phyloP scores from a whole-genome alignment of 2,888 invertebrate genomes.

The Blastobasis adustella region DNA sequence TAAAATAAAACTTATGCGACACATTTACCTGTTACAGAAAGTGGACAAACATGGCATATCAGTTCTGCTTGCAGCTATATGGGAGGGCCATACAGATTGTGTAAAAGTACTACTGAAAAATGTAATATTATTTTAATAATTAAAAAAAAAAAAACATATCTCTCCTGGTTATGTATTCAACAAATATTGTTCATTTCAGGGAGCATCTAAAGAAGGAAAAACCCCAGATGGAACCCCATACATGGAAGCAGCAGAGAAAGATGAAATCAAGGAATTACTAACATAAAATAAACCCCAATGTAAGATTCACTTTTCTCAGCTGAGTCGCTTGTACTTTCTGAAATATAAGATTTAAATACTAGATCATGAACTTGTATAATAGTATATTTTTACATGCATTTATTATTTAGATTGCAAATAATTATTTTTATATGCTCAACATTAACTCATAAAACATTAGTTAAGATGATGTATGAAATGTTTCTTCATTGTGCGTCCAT shows the following conservation, averaged over 20 bases:
- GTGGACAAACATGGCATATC: constrained; percentile 97
- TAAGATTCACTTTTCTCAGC: constrained; percentile 15
- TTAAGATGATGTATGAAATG: constrained; percentile 13
- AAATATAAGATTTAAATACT: constrained; percentile 41
- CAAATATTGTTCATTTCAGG: constrained; percentile 64
- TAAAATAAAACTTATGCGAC: neutral
- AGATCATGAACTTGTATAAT: constrained; percentile 39
- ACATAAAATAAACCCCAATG: constrained; percentile 36
- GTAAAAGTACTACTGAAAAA: constrained; percentile 90
- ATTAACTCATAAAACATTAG: constrained; percentile 29
- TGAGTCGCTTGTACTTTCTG: constrained; percentile 23
- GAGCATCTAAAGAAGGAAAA: constrained; percentile 86
- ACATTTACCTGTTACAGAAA: constrained; percentile 74
- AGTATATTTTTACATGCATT: constrained; percentile 69
- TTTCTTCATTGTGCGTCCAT: constrained; percentile 61
- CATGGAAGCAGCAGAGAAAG: constrained; percentile 91
- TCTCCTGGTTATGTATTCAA: too few relatives aligned
- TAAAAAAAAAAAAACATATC: neutral
- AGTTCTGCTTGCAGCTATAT: constrained; percentile 94
- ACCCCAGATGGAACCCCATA: constrained; percentile 93
- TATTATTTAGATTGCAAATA: constrained; percentile 65
- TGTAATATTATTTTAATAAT: constrained; percentile 67
- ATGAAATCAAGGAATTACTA: constrained; percentile 88
- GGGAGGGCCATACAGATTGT: constrained; percentile 96
- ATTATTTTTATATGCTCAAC: constrained; percentile 69